Evolutionary conservation across 2,797 vertebrate species (phyloP).

Genomic region (Eidolon dupreanum): DNA sequence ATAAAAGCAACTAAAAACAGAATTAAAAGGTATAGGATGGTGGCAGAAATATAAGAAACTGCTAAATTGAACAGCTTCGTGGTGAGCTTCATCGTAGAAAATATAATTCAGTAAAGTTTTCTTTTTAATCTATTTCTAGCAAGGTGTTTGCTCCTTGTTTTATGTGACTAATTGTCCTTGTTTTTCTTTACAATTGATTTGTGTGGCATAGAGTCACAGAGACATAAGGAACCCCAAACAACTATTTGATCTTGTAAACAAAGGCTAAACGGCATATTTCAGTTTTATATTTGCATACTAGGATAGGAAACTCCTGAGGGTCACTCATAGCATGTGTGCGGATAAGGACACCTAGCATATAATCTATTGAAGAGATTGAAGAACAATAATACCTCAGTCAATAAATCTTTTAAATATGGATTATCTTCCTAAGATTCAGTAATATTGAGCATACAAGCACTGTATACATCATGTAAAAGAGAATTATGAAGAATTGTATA

Average conservation of each 20-base stretch:
- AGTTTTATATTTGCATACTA: background rate
- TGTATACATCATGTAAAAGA: background rate
- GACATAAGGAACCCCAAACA: background rate
- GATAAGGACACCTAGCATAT: background rate
- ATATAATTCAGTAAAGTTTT: background rate
- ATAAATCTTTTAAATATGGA: background rate
- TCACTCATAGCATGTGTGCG: background rate
- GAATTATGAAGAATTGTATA: background rate
- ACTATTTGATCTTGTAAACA: background rate
- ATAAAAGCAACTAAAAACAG: conserved; percentile 38
- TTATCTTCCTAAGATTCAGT: background rate
- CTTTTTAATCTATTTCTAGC: background rate
- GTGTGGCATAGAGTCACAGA: background rate
- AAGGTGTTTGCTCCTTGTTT: background rate
- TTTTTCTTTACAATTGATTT: conserved; percentile 13
- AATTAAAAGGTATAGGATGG: conserved; percentile 22
- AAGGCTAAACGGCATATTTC: background rate
- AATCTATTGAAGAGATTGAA: background rate
- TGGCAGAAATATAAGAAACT: background rate
- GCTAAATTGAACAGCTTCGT: background rate
- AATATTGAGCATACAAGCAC: background rate
- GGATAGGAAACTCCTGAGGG: too few relatives aligned
- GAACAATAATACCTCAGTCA: background rate
- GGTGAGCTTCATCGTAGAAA: background rate
- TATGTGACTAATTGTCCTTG: background rate